phyloP scores from a whole-genome alignment of 2,888 invertebrate genomes.

The Cremastinae sp. region DNA sequence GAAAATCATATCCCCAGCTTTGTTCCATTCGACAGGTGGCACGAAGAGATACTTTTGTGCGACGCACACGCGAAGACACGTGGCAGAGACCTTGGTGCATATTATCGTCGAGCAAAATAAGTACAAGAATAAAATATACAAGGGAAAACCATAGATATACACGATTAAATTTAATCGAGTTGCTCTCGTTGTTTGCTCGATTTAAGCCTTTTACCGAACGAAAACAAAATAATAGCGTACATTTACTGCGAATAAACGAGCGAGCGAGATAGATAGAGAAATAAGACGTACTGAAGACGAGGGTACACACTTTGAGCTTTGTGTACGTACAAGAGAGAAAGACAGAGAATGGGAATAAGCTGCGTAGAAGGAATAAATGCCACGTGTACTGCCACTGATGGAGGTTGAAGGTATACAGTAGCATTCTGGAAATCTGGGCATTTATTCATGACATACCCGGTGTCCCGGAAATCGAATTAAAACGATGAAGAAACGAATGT shows the following conservation, averaged over 20 bases:
- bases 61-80: too few species aligned
- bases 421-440: too few species aligned
- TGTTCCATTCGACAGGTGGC: too few species aligned
- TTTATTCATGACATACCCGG: too few species aligned
- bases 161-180: conserved; percentile 24
- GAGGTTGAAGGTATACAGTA: conserved; percentile 1
- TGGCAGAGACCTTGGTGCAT: conserved; percentile 16
- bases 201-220: conserved; percentile 29
- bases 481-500: too few species aligned
- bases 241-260: conserved; percentile 4
- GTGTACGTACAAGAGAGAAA: not conserved
- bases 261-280: conserved; percentile 14
- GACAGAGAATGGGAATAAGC: not conserved
- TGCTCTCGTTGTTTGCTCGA: conserved; percentile 34
- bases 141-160: not conserved
- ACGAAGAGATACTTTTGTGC: too few species aligned
- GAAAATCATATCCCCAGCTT: too few species aligned
- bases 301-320: too few species aligned
- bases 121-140: not conserved
- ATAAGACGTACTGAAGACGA: too few species aligned
- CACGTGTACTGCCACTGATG: not conserved
- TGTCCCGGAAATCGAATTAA: too few species aligned
- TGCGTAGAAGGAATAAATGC: conserved; percentile 18
- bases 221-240: conserved; percentile 22
- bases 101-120: not conserved